Evolutionary conservation across 2,797 vertebrate genomes (phyloP).

Genomic region (Serranus cabrilla): DNA sequence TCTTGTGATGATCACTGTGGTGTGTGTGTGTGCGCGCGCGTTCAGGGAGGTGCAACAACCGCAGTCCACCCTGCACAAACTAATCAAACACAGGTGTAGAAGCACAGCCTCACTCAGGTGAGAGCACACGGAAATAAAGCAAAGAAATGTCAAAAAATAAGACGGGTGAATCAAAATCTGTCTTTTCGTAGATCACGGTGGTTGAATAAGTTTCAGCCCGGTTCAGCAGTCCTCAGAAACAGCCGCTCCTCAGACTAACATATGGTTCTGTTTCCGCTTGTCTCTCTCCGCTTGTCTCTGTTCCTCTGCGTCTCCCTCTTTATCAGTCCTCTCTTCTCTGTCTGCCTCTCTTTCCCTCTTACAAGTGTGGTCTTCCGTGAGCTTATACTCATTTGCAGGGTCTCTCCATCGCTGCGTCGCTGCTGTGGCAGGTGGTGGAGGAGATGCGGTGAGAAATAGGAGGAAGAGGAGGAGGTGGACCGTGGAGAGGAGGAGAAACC

Average conservation of each 20-base stretch:
- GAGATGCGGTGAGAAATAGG: constrained; percentile 68
- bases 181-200: neutral
- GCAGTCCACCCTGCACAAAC: constrained; percentile 65
- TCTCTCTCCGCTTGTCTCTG: constrained; percentile 28
- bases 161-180: neutral
- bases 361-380: neutral
- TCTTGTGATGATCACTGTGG: constrained; percentile 69
- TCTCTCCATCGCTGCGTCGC: constrained; percentile 74
- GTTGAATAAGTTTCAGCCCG: constrained; percentile 65
- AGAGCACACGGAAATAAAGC: neutral
- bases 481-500: constrained; percentile 33
- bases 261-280: constrained; percentile 70
- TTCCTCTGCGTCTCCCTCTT: neutral
- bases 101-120: constrained; percentile 43
- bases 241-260: constrained; percentile 61
- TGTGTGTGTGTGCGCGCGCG: constrained; percentile 38
- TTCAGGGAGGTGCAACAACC: constrained; percentile 52
- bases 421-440: constrained; percentile 68
- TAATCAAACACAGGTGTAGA: constrained; percentile 54
- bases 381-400: constrained; percentile 28
- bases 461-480: constrained; percentile 51
- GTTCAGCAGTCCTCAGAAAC: constrained; percentile 39
- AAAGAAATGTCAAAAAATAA: neutral
- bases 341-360: neutral
- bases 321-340: neutral